Evolutionary conservation across 1,140 invertebrate species (phyloP).

Genomic region (Oryctes rhinoceros): DNA sequence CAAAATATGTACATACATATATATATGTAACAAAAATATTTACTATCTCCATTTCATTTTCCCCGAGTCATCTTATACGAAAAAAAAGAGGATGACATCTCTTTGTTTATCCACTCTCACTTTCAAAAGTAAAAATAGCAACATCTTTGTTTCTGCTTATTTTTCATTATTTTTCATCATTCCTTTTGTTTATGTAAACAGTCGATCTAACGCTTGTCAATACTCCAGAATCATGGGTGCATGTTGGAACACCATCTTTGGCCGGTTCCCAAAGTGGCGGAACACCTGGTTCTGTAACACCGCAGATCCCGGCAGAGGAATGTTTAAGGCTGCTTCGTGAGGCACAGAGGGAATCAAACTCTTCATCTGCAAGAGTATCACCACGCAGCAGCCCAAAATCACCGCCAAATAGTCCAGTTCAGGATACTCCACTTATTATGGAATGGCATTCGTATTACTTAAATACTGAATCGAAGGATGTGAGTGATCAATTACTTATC

Average conservation of each 20-base stretch:
- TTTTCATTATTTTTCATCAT: constrained; percentile 45
- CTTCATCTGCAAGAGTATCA: constrained; percentile 79
- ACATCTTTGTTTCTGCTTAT: constrained; percentile 46
- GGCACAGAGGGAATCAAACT: constrained; percentile 86
- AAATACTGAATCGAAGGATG: constrained; percentile 59
- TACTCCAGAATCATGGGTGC: constrained; percentile 84
- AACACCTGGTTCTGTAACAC: constrained; percentile 72
- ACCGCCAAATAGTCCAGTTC: constrained; percentile 85
- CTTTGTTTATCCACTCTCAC: neutral
- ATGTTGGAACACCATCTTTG: constrained; percentile 66
- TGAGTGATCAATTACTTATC: constrained; percentile 46
- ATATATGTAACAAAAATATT: constrained; percentile 31
- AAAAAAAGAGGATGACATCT: neutral
- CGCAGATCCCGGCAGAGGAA: constrained; percentile 75
- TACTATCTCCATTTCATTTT: neutral
- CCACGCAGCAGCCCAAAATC: constrained; percentile 79
- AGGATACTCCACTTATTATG: constrained; percentile 56
- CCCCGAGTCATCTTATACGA: neutral
- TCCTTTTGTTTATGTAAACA: too few relatives aligned
- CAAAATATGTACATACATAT: constrained; percentile 4
- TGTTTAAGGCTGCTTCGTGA: constrained; percentile 84
- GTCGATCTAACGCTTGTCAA: constrained; percentile 2
- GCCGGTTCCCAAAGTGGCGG: constrained; percentile 65
- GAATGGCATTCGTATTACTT: constrained; percentile 62
- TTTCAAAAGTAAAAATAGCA: constrained; percentile 26